phyloP scores from a whole-genome alignment of 2,797 vertebrate species.

The Eleutherodactylus coqui region DNA sequence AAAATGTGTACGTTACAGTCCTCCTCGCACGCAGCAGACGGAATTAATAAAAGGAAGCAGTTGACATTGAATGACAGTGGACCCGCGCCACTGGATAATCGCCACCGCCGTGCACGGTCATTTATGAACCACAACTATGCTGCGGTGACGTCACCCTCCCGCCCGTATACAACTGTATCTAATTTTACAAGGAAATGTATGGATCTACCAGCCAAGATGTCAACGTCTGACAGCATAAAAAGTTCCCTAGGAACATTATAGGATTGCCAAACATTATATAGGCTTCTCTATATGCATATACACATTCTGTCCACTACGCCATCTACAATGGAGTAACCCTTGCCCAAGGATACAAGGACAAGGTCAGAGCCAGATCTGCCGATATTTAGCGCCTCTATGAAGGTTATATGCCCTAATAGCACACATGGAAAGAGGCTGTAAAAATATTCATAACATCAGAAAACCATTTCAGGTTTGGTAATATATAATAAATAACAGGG shows the following conservation, averaged over 20 bases:
- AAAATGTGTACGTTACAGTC: constrained; percentile 25
- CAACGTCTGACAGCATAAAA: background rate
- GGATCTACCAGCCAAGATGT: background rate
- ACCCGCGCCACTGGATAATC: background rate
- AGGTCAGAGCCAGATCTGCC: no score
- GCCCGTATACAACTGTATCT: background rate
- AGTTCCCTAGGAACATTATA: background rate
- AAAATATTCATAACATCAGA: no score
- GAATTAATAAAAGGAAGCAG: constrained; percentile 35
- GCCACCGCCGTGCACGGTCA: background rate
- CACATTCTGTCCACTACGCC: background rate
- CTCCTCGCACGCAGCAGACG: constrained; percentile 20
- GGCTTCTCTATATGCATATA: background rate
- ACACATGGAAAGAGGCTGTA: no score
- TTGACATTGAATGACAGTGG: constrained; percentile 23
- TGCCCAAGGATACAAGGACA: no score
- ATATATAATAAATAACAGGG: no score
- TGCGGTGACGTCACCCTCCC: background rate
- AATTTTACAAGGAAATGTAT: background rate
- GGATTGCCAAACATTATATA: background rate
- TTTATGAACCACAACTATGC: background rate
- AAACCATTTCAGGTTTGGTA: no score
- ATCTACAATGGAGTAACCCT: no score
- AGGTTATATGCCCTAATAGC: no score
- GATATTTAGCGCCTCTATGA: no score